Evolutionary conservation across 2,888 invertebrate species (phyloP).

Genomic region (Heliconius hortense): DNA sequence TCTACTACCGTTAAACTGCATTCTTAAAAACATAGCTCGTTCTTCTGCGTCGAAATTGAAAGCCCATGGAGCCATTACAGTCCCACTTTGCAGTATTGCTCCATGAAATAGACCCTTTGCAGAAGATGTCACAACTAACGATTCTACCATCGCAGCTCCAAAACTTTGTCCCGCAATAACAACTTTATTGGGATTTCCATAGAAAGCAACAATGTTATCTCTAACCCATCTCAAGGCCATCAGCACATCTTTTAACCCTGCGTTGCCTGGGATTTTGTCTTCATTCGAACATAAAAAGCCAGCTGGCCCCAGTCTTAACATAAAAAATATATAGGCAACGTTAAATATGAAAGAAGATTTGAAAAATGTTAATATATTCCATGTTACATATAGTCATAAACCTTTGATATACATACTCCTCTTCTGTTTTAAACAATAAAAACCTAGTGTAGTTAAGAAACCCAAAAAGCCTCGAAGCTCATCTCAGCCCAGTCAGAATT

Average conservation of each 20-base stretch:
- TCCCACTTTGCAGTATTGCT: conserved; percentile 71
- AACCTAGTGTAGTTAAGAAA: background rate
- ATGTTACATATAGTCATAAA: background rate
- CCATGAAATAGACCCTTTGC: conserved; percentile 64
- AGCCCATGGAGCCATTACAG: conserved; percentile 66
- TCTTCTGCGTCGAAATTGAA: conserved; percentile 68
- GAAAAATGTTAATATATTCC: background rate
- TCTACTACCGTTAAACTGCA: conserved; percentile 45
- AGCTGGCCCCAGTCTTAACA: conserved; percentile 59
- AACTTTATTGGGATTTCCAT: conserved; percentile 66
- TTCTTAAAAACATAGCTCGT: conserved; percentile 53
- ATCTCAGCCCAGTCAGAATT: too few species aligned
- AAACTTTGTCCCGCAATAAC: conserved; percentile 68
- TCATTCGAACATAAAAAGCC: conserved; percentile 67
- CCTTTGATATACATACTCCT: background rate
- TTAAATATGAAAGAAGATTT: background rate
- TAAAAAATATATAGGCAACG: background rate
- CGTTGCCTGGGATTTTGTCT: conserved; percentile 68
- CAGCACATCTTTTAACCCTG: conserved; percentile 67
- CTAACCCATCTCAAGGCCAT: conserved; percentile 68
- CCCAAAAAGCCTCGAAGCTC: too few species aligned
- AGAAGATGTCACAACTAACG: conserved; percentile 58
- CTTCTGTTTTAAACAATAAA: background rate
- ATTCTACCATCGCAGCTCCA: conserved; percentile 70
- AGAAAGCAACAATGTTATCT: conserved; percentile 72